Evolutionary conservation across 2,113 vertebrate species (phyloP).

Genomic region (Circaetus cinerascens): DNA sequence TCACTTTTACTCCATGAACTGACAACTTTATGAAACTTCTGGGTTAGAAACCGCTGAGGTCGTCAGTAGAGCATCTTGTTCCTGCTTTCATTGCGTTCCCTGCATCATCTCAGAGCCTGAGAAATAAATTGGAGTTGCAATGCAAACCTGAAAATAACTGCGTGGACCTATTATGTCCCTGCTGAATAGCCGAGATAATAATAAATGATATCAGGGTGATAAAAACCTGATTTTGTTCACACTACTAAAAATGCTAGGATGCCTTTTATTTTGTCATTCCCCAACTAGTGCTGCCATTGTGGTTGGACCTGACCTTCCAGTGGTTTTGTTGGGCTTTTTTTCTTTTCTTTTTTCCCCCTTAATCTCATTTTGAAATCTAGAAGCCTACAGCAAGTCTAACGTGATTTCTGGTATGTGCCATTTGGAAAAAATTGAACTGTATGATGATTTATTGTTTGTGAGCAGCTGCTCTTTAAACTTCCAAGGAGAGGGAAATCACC

Average conservation of each 20-base stretch:
- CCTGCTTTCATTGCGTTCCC: neutral
- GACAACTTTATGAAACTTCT: neutral
- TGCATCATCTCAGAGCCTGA: neutral
- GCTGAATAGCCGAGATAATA: neutral
- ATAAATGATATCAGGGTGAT: too few species aligned
- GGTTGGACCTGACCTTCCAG: neutral
- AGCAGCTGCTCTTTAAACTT: neutral
- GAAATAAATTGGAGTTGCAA: neutral
- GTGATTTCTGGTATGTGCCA: neutral
- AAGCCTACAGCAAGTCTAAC: neutral
- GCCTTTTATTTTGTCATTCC: neutral
- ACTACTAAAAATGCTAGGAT: neutral
- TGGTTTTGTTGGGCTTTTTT: neutral
- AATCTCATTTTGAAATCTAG: slow-evolving; percentile 13
- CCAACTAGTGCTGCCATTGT: neutral
- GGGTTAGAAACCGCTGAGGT: neutral
- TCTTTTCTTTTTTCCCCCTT: neutral
- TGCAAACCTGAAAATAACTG: neutral
- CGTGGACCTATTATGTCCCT: neutral
- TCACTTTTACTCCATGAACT: neutral
- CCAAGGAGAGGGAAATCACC: neutral
- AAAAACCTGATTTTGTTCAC: neutral
- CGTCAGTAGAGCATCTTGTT: neutral
- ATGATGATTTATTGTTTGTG: neutral
- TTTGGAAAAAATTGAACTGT: neutral